Conservation (phyloP, 2,888 invertebrate species). For the Melieria omissa region DNA sequence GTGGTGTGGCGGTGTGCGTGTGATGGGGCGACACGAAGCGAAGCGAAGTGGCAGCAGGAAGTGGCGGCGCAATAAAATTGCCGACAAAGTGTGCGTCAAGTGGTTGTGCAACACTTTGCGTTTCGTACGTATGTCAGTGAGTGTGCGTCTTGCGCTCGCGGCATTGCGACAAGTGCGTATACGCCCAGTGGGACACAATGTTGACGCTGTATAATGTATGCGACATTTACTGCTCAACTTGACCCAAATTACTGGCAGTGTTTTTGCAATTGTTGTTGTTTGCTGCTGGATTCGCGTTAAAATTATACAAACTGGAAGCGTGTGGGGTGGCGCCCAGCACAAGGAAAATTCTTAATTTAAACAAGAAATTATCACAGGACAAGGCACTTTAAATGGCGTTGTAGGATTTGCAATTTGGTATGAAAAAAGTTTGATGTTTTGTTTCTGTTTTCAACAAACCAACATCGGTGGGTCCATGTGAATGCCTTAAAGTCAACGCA, state of each 20-base stretch:
- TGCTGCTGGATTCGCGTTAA: constrained; percentile 26
- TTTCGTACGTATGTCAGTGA: neutral
- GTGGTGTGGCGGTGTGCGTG: neutral
- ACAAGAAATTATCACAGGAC: constrained; percentile 28
- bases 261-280: constrained; percentile 25
- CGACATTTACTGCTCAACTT: constrained; percentile 46
- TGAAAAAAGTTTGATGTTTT: constrained; percentile 12
- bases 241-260: constrained; percentile 45
- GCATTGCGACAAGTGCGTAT: constrained; percentile 1
- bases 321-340: neutral
- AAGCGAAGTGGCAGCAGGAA: neutral
- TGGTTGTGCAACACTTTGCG: constrained; percentile 12
- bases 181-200: neutral
- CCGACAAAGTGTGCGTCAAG: neutral
- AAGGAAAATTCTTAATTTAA: constrained; percentile 21
- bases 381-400: too few species aligned
- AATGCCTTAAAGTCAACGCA: neutral
- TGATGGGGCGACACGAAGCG: too few species aligned
- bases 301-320: constrained; percentile 19
- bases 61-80: constrained; percentile 5
- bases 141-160: neutral
- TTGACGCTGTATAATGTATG: constrained; percentile 21
- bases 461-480: neutral
- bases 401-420: neutral
- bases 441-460: constrained; percentile 32